A percentile compares a stretch with the other conserved stretches of the same genome.
Evolutionary conservation across 2,888 invertebrate species (phyloP).

Genomic region (Caenorhabditis macrosperma): DNA sequence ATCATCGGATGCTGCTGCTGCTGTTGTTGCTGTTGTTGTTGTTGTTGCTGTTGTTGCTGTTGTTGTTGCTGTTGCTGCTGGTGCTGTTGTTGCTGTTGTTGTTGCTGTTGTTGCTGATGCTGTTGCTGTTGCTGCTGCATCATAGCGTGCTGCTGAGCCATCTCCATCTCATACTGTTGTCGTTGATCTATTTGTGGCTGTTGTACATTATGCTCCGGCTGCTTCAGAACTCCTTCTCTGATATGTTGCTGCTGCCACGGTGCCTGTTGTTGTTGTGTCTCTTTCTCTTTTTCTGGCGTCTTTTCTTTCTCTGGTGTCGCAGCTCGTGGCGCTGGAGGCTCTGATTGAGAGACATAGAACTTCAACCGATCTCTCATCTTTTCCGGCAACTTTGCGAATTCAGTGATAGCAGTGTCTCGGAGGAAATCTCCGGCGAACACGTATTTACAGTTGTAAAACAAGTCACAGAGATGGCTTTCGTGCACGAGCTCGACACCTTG

Average conservation of each 20-base stretch:
- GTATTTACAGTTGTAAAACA: slow-evolving; percentile 82
- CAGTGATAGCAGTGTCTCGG: slow-evolving; percentile 45
- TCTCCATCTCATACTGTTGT: neutral
- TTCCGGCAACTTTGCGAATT: slow-evolving; percentile 56
- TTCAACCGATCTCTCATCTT: slow-evolving; percentile 58
- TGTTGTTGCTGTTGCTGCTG: slow-evolving; percentile 11
- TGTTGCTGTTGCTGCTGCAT: neutral
- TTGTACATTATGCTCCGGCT: neutral
- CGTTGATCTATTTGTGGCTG: slow-evolving; percentile 17
- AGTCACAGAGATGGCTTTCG: slow-evolving; percentile 73
- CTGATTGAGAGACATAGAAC: slow-evolving; percentile 51
- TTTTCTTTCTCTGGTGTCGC: slow-evolving; percentile 25
- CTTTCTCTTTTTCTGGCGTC: neutral
- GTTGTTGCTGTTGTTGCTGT: slow-evolving; percentile 13
- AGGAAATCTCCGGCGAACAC: slow-evolving; percentile 82
- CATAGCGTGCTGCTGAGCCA: slow-evolving; percentile 5
- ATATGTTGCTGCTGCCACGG: neutral
- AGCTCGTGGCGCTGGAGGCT: slow-evolving; percentile 7
- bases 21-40: slow-evolving; percentile 23
- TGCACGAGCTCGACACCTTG: slow-evolving; percentile 41
- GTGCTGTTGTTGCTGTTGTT: slow-evolving; percentile 10
- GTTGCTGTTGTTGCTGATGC: slow-evolving; percentile 15
- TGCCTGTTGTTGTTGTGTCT: neutral
- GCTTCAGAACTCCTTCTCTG: no score
- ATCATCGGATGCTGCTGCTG: slow-evolving; percentile 3